phyloP scores from a whole-genome alignment of 2,888 invertebrate genomes.

The Pyrgus malvae region DNA sequence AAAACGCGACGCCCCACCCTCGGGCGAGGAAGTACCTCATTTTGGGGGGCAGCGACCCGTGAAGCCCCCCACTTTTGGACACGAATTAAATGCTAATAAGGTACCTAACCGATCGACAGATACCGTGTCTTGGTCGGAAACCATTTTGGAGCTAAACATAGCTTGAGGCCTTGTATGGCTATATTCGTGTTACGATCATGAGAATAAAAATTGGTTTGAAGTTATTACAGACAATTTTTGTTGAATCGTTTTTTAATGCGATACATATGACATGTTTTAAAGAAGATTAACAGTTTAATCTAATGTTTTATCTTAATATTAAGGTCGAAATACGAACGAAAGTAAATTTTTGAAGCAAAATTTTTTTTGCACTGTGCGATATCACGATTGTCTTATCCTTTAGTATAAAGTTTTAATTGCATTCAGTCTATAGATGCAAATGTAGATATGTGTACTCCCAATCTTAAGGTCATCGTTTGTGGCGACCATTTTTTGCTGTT shows the following conservation, averaged over 20 bases:
- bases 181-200: constrained; percentile 6
- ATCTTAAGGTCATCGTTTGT: constrained; percentile 5
- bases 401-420: neutral
- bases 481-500: neutral
- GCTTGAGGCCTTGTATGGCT: neutral
- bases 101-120: constrained; percentile 54
- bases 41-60: constrained; percentile 77
- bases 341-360: too few relatives aligned
- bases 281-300: too few relatives aligned
- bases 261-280: too few relatives aligned
- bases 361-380: too few relatives aligned
- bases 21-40: constrained; percentile 75
- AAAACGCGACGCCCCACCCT: constrained; percentile 56
- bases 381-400: too few relatives aligned
- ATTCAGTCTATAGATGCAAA: neutral
- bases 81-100: constrained; percentile 80
- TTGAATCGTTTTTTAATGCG: too few relatives aligned
- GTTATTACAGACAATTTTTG: too few relatives aligned
- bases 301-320: too few relatives aligned
- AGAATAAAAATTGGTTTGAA: too few relatives aligned
- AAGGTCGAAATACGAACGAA: too few relatives aligned
- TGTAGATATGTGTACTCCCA: neutral
- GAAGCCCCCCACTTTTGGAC: constrained; percentile 70
- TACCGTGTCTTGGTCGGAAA: constrained; percentile 35
- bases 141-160: constrained; percentile 4